Evolutionary conservation across 37 sponge, comb jelly and placozoan genomes (phyloP), one percentile per base, ranked within the genome.

Genomic region (Petrosia ficiformis): DNA sequence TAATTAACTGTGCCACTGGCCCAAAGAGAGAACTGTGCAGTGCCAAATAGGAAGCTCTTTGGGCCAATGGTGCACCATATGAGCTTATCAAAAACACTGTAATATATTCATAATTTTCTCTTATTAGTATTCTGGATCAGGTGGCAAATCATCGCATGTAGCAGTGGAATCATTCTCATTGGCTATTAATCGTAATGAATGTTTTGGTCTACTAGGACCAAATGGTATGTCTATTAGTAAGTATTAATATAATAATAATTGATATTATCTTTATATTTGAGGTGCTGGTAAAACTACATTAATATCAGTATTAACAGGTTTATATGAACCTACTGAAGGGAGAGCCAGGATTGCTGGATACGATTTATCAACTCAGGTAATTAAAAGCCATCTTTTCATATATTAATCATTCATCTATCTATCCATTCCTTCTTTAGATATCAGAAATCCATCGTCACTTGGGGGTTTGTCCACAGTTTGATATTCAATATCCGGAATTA

Each of bases 401-500:
- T 19, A 48, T 19, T 19, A 48, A 14, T 48, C 14, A 48, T 48
- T 19, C 54, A 19, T 8, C 14, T 48, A 48, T 14, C 14, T 48
- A 6, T 68, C 5, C 37, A 68, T 68, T 30, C 39, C 34, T 68
- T 14, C 42, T 68, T 16, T 32, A 85, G 85, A 90, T 85, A 40
- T 16, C 42, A 32, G 68, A 63, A 3, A 82, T 90, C 37, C 86
- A 90, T 66, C 68, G 39, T 21, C 90, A 90, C 66, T 39, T 90
- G 0, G 90, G 90, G 14, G 90, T 90, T 69, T 90, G 90, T 68
- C 90, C 90, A n/a, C 90, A 90, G 74, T 90, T 90, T 81, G 90
- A 90, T 35, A 90, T 90, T 44, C 90, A 90, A 29, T 75, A 81
- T 42, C 71, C 74, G 31, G 68, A 81, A 21, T 75, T 90, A 39